Evolutionary conservation across 1,140 invertebrate species (phyloP).

Genomic region (Drosophila mauritiana): DNA sequence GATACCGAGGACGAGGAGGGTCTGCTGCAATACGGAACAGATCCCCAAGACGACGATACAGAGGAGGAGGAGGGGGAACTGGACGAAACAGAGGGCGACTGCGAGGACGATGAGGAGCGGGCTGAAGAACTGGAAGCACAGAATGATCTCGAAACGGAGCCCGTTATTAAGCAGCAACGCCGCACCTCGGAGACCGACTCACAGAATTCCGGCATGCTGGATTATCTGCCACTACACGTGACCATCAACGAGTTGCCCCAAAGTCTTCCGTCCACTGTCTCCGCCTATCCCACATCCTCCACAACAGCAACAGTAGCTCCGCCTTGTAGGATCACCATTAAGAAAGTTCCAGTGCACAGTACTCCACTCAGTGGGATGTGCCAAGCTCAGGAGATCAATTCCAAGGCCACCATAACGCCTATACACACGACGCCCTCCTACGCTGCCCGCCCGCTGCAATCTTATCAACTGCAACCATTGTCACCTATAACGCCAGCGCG

Average conservation of each 20-base stretch:
- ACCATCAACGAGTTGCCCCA: constrained; percentile 67
- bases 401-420: constrained; percentile 70
- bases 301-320: constrained; percentile 18
- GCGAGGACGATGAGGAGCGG: constrained; percentile 22
- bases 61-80: constrained; percentile 34
- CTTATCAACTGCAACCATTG: constrained; percentile 54
- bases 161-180: constrained; percentile 52
- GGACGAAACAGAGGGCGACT: constrained; percentile 18
- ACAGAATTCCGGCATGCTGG: constrained; percentile 68
- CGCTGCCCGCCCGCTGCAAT: constrained; percentile 44
- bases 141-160: constrained; percentile 32
- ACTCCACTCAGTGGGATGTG: constrained; percentile 14
- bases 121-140: constrained; percentile 9
- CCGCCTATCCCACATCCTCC: constrained; percentile 16
- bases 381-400: constrained; percentile 55
- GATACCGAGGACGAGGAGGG: constrained; percentile 66
- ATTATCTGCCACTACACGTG: constrained; percentile 65
- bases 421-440: constrained; percentile 45
- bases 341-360: constrained; percentile 55
- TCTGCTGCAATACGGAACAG: constrained; percentile 33
- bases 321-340: constrained; percentile 72
- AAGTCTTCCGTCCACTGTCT: constrained; percentile 6
- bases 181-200: constrained; percentile 63
- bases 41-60: constrained; percentile 24
- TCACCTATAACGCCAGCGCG: constrained; percentile 34